Percentiles rank a stretch among this genome's conserved stretches.
Evolutionary conservation across 2,797 vertebrate genomes (phyloP).

Genomic region (Cichlasoma orientale): DNA sequence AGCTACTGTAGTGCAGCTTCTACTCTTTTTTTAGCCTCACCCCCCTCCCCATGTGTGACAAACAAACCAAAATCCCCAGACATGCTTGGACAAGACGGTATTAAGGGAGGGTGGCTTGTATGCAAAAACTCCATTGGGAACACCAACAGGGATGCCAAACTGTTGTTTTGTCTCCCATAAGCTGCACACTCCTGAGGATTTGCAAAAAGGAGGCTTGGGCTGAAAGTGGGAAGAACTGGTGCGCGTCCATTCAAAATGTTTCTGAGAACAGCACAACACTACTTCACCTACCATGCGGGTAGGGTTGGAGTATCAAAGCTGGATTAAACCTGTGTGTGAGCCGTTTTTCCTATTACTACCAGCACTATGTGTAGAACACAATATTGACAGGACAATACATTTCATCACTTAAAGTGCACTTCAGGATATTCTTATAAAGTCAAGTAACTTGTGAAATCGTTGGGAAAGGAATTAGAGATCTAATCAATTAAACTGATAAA

Average conservation of each 20-base stretch:
- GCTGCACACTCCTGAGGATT: constrained; percentile 37
- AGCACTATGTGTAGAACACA: not conserved
- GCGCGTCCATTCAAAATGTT: constrained; percentile 8
- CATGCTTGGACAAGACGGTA: constrained; percentile 54
- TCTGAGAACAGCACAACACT: constrained; percentile 25
- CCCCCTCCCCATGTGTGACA: constrained; percentile 9
- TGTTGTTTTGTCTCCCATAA: constrained; percentile 28
- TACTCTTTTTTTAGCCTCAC: constrained; percentile 25
- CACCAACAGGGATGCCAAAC: constrained; percentile 10
- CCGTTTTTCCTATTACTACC: not conserved
- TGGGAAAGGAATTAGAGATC: not conserved
- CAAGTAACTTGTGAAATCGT: not conserved
- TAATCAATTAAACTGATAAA: not conserved
- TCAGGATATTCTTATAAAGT: not conserved
- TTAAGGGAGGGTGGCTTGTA: constrained; percentile 11
- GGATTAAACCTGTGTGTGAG: not conserved
- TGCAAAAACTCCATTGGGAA: constrained; percentile 42
- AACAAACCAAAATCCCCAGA: constrained; percentile 40
- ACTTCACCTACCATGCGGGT: constrained; percentile 4
- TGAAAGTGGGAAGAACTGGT: constrained; percentile 28
- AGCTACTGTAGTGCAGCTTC: constrained; percentile 20
- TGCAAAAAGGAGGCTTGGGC: constrained; percentile 33
- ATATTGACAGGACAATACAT: not conserved
- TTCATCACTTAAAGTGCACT: not conserved
- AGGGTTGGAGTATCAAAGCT: too few species aligned